Base-by-base conservation (phyloP, 23 tunicate species). In the Ascidia mentula region DNA sequence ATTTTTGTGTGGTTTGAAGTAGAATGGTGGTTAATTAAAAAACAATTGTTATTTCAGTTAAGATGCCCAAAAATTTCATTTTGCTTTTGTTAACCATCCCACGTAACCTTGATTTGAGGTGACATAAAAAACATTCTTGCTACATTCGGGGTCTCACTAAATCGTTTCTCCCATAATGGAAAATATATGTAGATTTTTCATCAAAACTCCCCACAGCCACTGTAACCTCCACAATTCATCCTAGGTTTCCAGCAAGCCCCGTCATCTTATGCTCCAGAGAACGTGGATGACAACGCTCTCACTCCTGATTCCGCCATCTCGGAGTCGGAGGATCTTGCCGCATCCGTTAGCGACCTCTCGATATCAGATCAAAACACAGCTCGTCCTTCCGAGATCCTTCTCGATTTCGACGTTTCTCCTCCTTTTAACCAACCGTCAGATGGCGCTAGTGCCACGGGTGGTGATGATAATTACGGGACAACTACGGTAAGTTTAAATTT, bases 181-280 rank as follows among this genome's bases (percentile, higher is more conserved):
- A n/a, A n/a, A n/a, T n/a, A n/a, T n/a, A n/a, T n/a, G n/a, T n/a
- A n/a, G n/a, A n/a, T n/a, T n/a, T n/a, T n/a, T n/a, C n/a, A n/a
- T n/a, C n/a, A n/a, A n/a, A n/a, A n/a, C n/a, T n/a, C n/a, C n/a
- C n/a, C n/a, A n/a, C n/a, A n/a, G n/a, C n/a, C n/a, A n/a, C n/a
- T n/a, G n/a, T n/a, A n/a, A n/a, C n/a, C n/a, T n/a, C n/a, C n/a
- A n/a, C n/a, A n/a, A n/a, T n/a, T n/a, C n/a, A n/a, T n/a, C n/a
- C n/a, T n/a, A 83, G 87, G 87, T 18, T 83, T 83, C 72, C 75
- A 75, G 69, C 69, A 77, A 32, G 45, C 87, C n/a, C 87, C 79
- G 15, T 61, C 87, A 24, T 83, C 87, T 37, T 83, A 40, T 40
- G 40, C 73, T 1, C 40, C 87, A 9, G 65, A 53, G 13, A 53